Percentiles rank a stretch among this genome's conserved stretches.
Conservation (phyloP, 2,113 vertebrate species). For the Drymodes brunneopygia region DNA sequence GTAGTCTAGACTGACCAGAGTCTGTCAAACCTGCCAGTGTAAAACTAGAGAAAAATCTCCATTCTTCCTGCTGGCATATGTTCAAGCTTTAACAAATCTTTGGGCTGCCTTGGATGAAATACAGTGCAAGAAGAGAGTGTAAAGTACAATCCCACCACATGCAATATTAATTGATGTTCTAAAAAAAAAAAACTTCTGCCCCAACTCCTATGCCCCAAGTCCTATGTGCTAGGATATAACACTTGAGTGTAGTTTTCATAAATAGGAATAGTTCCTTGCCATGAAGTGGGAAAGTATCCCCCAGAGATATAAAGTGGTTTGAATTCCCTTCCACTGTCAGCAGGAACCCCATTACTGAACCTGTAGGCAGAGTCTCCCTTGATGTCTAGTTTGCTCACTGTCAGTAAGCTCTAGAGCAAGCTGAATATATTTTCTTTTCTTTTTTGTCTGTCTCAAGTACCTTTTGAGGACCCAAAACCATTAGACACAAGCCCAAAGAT, state of each 20-base stretch:
- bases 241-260: background rate
- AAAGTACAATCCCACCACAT: background rate
- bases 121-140: fast-evolving
- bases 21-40: background rate
- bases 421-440: background rate
- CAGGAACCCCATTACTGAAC: background rate
- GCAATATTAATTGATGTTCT: background rate
- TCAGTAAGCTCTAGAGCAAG: background rate
- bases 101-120: background rate
- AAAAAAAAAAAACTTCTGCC: background rate
- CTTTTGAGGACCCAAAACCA: background rate
- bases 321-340: background rate
- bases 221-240: background rate
- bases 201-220: background rate
- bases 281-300: background rate
- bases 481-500: background rate
- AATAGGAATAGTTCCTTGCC: background rate
- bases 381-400: background rate
- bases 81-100: background rate
- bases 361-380: background rate
- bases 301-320: background rate
- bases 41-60: background rate
- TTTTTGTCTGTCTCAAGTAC: background rate
- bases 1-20: background rate
- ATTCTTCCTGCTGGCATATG: background rate